phyloP scores from a whole-genome alignment of 1,140 invertebrate genomes.

The Lepidurus couesii region DNA sequence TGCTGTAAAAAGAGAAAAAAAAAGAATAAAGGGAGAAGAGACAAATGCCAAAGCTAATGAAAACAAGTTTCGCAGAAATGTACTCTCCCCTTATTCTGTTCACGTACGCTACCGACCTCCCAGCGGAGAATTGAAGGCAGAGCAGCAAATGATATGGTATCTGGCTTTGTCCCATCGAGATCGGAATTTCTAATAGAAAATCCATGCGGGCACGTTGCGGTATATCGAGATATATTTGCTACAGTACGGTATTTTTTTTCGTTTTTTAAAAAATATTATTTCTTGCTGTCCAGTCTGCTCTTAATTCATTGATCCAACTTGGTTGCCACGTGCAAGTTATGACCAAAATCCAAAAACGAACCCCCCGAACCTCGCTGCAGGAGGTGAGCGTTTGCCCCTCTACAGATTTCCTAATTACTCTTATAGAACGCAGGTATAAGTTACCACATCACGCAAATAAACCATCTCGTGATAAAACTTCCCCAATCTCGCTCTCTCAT shows the following conservation, averaged over 20 bases:
- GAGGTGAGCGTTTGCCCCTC: too few species aligned
- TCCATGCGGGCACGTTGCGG: not conserved
- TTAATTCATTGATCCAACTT: not conserved
- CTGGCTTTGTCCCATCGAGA: not conserved
- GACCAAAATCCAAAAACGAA: not conserved
- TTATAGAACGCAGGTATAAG: not conserved
- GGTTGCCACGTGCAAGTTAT: constrained; percentile 12
- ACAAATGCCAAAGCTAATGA: not conserved
- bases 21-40: too few species aligned
- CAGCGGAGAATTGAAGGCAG: not conserved
- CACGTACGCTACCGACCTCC: not conserved
- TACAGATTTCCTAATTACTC: too few species aligned
- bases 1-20: too few species aligned
- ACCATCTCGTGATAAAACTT: not conserved
- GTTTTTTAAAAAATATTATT: too few species aligned
- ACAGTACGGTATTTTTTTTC: too few species aligned
- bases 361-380: too few species aligned
- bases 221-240: too few species aligned
- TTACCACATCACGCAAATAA: not conserved
- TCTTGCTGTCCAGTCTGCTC: not conserved
- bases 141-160: not conserved
- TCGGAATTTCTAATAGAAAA: not conserved
- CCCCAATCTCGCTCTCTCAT: not conserved
- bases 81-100: not conserved
- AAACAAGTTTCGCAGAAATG: not conserved